Conservation (phyloP, 2,888 invertebrate species). For the Epinotia brunnichana region DNA sequence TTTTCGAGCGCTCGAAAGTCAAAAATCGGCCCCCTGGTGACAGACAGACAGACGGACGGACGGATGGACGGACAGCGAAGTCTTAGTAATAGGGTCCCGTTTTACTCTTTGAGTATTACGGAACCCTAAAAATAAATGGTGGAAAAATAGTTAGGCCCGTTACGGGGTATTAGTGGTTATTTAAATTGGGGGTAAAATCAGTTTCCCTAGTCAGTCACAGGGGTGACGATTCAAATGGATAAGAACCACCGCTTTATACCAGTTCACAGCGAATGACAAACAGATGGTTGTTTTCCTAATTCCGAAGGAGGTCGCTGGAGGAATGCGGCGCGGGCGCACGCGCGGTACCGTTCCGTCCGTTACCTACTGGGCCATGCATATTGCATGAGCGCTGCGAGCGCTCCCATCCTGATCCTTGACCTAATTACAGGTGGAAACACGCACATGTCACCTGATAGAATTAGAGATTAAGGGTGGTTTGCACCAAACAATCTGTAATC, state of each 20-base stretch:
- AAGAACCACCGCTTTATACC: background rate
- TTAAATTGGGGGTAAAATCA: too few relatives aligned
- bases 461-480: background rate
- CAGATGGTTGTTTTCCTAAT: conserved; percentile 37
- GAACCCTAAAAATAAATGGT: too few relatives aligned
- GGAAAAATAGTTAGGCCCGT: too few relatives aligned
- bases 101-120: too few relatives aligned
- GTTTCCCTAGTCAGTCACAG: too few relatives aligned
- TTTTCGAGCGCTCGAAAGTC: too few relatives aligned
- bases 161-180: too few relatives aligned
- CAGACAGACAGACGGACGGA: too few relatives aligned
- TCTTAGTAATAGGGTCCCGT: too few relatives aligned
- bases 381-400: conserved; percentile 49
- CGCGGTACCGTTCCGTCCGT: conserved; percentile 51
- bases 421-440: conserved; percentile 16
- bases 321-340: conserved; percentile 36
- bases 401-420: conserved; percentile 30
- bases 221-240: background rate
- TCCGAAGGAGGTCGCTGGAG: conserved; percentile 39
- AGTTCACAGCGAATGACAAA: background rate
- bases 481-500: too few relatives aligned
- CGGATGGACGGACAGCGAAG: too few relatives aligned
- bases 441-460: background rate
- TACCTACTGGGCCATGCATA: conserved; percentile 61
- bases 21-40: too few relatives aligned